Evolutionary conservation across 2,113 vertebrate genomes (phyloP).

Genomic region (Setophaga petechia): DNA sequence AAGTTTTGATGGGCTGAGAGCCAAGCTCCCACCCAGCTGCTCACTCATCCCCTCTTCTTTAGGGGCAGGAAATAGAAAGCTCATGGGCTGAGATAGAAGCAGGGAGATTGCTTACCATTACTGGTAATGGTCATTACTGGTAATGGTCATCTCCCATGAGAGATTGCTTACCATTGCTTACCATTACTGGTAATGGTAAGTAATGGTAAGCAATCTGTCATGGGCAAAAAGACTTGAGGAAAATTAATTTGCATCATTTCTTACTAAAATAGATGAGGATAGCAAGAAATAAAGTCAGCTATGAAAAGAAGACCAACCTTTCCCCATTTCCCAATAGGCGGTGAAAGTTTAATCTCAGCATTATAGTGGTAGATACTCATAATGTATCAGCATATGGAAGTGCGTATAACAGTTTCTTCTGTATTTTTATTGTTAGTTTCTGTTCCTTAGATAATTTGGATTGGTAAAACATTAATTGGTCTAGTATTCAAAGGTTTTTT

Average conservation of each 20-base stretch:
- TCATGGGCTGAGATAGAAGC: neutral
- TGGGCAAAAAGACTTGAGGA: neutral
- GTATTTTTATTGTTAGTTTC: neutral
- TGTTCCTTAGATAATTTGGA: neutral
- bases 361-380: neutral
- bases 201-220: neutral
- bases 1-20: neutral
- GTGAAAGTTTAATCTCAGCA: neutral
- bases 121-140: neutral
- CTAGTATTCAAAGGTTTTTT: neutral
- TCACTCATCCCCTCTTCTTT: neutral
- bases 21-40: neutral
- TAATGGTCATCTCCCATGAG: too few species aligned
- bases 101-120: neutral
- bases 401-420: neutral
- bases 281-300: neutral
- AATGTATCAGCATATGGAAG: neutral
- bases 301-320: neutral
- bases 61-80: neutral
- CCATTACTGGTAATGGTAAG: neutral
- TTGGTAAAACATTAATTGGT: neutral
- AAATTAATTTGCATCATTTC: neutral
- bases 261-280: neutral
- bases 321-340: rapidly evolving
- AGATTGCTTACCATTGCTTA: neutral